Evolutionary conservation across 2,888 invertebrate genomes (phyloP), one percentile per base, ranked within the genome.

Genomic region (Andrena minutula): DNA sequence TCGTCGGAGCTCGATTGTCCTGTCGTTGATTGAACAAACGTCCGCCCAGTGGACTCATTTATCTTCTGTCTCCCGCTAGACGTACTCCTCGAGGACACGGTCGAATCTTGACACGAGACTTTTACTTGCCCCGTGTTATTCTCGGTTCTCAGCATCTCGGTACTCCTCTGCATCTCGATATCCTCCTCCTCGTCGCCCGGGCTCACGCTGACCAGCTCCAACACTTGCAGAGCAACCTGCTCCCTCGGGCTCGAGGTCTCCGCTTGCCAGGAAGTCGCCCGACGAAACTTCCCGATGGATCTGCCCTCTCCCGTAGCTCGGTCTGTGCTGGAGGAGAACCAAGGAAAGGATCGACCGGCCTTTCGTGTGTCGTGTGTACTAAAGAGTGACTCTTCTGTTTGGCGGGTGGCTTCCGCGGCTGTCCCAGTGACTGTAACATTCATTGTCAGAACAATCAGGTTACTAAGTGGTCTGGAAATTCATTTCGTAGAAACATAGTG

Each of bases 371-470:
- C 86, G 79, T 83, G 58, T 64, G 78, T 80, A 72, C 63, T 82
- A 90, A 88, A 86, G 66, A 78, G 79, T 68, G 89, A 79, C 53
- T 85, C 83, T 75, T 86, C 79, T 49, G 86, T 71, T 73, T 85
- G 87, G 64, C 88, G 76, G 60, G 86, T 84, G 83, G 84, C 79
- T 68, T 88, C 89, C 85, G 86, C 85, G 68, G 90, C 89, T 79
- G 89, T 83, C 87, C 90, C 90, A 87, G 89, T 87, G 84, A 90
- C 92, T 92, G 86, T 30, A 92, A 92, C 87, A 89, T 12, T 74
- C 64, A 80, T 47, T 5, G n/a, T 5, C 26, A 20, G 49, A 35
- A 10, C 58, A 47, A 23, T 28, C 26, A 23, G 16, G 65, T 80
- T 78, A 81, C 32, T 53, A 28, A 16, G 7, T 20, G 49, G n/a